Conservation (phyloP, 2,113 vertebrate species). For the Pontoporia blainvillei region DNA sequence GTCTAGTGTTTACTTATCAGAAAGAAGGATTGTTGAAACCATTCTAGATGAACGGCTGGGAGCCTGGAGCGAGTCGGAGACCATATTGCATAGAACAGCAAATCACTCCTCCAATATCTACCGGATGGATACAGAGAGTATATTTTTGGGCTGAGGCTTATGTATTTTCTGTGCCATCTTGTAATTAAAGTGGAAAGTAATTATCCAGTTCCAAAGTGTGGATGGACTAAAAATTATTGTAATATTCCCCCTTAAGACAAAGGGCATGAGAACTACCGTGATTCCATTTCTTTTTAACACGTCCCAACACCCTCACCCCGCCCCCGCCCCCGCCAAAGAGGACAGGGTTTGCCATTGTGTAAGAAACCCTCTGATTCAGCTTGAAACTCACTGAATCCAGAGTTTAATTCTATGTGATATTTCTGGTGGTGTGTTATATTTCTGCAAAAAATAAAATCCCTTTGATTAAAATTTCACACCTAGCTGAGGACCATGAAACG, state of each 20-base stretch:
- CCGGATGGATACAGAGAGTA: neutral
- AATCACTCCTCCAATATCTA: neutral
- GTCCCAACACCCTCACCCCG: too few species aligned
- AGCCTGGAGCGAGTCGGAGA: neutral
- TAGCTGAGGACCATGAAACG: conserved; percentile 63
- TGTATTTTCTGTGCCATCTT: conserved; percentile 45
- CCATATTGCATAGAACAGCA: neutral
- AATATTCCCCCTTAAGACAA: conserved; percentile 14
- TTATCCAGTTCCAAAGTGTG: conserved; percentile 32
- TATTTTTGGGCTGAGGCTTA: conserved; percentile 9
- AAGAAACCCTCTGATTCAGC: conserved; percentile 30
- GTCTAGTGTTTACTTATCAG: neutral
- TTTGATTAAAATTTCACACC: conserved; percentile 78
- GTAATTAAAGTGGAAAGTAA: conserved; percentile 52
- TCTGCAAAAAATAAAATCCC: conserved; percentile 65
- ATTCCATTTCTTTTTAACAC: conserved; percentile 13
- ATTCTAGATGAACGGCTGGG: conserved; percentile 3
- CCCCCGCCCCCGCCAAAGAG: neutral
- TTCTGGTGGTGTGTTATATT: conserved; percentile 46
- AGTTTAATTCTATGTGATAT: conserved; percentile 69
- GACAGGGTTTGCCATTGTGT: neutral
- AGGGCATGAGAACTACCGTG: neutral
- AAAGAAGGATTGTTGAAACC: neutral
- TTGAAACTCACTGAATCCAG: conserved; percentile 36
- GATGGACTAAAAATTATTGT: conserved; percentile 30